Evolutionary conservation across 2,888 invertebrate genomes (phyloP).

Genomic region (Xestia c-nigrum): DNA sequence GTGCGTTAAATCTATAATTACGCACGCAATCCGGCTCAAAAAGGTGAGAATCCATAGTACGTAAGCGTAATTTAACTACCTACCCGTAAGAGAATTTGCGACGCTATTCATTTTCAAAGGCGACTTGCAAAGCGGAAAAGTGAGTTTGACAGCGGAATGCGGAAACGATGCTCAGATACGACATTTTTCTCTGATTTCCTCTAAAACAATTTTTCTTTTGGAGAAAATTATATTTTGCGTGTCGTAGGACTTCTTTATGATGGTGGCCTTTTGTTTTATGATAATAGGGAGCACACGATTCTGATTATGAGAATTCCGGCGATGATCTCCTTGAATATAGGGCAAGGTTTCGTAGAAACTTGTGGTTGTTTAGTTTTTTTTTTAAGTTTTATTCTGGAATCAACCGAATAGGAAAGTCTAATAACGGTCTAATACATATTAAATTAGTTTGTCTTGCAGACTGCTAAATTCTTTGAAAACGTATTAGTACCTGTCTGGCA

Average conservation of each 20-base stretch:
- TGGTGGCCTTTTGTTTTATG: conserved; percentile 19
- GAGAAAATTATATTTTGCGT: conserved; percentile 38
- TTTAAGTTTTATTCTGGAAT: no score
- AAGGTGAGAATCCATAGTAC: conserved; percentile 34
- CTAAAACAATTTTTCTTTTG: conserved; percentile 47
- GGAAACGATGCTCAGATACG: conserved; percentile 43
- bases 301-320: conserved; percentile 10
- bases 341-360: background rate
- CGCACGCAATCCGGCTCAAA: conserved; percentile 35
- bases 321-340: conserved; percentile 12
- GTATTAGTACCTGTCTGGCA: background rate
- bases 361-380: background rate
- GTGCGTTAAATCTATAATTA: conserved; percentile 64
- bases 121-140: conserved; percentile 45
- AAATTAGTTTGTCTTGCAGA: background rate
- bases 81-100: conserved; percentile 40
- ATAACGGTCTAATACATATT: background rate
- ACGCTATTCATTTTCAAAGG: conserved; percentile 49
- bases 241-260: conserved; percentile 24
- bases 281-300: conserved; percentile 30
- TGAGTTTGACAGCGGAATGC: conserved; percentile 59
- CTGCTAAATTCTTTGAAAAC: background rate
- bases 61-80: no score
- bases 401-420: background rate
- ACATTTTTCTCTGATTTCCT: conserved; percentile 39